Conservation (phyloP, 2,797 vertebrate species). For the Agapornis canus region DNA sequence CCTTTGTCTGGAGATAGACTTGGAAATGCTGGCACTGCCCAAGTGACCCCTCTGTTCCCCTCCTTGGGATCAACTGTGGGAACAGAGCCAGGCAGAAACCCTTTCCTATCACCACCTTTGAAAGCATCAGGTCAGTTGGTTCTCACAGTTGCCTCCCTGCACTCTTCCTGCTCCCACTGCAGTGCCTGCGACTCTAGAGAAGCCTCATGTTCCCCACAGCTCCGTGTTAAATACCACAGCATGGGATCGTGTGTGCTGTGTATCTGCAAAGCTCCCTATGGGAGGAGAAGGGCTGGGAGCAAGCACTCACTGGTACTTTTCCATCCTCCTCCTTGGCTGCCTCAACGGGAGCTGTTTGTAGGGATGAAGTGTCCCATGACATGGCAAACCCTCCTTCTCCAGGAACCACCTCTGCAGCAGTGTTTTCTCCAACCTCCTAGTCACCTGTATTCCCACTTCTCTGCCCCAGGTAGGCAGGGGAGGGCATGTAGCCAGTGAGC, state of each 20-base stretch:
- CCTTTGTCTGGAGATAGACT: not conserved
- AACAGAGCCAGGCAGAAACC: not conserved
- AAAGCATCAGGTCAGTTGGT: not conserved
- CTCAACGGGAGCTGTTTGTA: not conserved
- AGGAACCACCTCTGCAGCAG: not conserved
- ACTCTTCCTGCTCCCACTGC: not conserved
- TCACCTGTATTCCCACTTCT: slow-evolving; percentile 23
- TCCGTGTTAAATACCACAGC: not conserved
- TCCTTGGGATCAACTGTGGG: not conserved
- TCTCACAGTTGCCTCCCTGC: not conserved
- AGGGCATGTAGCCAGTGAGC: slow-evolving; percentile 20
- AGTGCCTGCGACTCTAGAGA: not conserved
- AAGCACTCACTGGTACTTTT: slow-evolving; percentile 16
- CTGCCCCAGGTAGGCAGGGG: not conserved
- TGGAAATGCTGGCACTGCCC: not conserved
- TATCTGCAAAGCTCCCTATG: not conserved
- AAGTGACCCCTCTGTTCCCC: not conserved
- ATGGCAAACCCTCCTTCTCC: not conserved
- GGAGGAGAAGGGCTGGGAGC: not conserved
- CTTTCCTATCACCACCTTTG: not conserved
- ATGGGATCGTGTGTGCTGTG: fast-evolving
- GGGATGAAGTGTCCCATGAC: not conserved
- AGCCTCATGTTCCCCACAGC: not conserved
- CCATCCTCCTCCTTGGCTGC: not conserved
- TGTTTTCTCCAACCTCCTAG: not conserved